Evolutionary conservation across 64 coral and sea anemone genomes (phyloP).

Genomic region (Anthopleura sola): DNA sequence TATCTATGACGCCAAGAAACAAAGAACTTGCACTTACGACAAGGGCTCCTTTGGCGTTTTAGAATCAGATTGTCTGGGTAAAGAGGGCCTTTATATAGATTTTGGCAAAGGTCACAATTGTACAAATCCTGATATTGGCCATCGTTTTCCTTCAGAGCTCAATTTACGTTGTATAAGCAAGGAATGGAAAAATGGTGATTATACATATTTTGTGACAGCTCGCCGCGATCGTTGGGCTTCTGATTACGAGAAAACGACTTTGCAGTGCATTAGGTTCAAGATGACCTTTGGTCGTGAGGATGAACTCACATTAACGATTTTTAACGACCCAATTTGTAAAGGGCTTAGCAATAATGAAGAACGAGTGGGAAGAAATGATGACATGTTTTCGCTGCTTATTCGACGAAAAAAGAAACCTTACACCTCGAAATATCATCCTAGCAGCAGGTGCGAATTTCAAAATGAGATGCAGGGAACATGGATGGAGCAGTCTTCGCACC

Average conservation of each 20-base stretch:
- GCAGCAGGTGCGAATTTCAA: constrained; percentile 48
- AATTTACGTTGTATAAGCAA: constrained; percentile 45
- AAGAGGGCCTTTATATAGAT: constrained; percentile 64
- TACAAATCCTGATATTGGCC: background rate
- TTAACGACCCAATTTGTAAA: constrained; percentile 53
- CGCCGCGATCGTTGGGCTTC: background rate
- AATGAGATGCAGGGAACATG: constrained; percentile 54
- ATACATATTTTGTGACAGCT: constrained; percentile 56
- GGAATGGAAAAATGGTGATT: constrained; percentile 40
- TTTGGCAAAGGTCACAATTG: background rate
- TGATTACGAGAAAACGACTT: constrained; percentile 24
- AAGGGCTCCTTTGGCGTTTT: constrained; percentile 29
- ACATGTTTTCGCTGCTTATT: constrained; percentile 18
- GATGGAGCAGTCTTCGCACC: constrained; percentile 49
- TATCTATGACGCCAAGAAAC: constrained; percentile 16
- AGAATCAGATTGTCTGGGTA: constrained; percentile 68
- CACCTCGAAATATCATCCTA: background rate
- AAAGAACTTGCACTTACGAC: constrained; percentile 9
- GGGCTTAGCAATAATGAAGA: background rate
- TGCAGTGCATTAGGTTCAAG: constrained; percentile 50
- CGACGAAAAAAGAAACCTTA: constrained; percentile 6
- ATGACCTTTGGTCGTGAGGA: background rate
- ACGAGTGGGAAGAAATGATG: background rate
- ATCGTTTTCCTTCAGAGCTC: constrained; percentile 34
- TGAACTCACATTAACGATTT: constrained; percentile 27